A percentile compares a stretch with the other conserved stretches of the same genome.
Conservation (phyloP, 2,113 vertebrate genomes). For the Morone chrysops region DNA sequence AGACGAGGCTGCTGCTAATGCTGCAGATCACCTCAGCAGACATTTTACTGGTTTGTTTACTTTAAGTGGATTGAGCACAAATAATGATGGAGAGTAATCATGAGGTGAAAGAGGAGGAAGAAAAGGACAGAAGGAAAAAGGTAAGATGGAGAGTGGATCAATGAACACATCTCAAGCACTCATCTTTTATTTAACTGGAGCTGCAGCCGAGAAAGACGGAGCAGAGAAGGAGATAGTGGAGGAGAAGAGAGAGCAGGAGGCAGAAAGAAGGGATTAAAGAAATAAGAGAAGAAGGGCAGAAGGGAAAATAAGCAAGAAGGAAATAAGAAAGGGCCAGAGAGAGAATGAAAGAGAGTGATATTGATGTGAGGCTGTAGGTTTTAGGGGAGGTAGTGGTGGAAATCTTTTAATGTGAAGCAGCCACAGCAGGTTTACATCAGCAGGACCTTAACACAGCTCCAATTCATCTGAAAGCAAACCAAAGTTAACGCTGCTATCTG, state of each 20-base stretch:
- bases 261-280: no score
- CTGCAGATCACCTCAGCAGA: not conserved
- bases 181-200: slow-evolving; percentile 70
- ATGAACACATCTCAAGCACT: slow-evolving; percentile 51
- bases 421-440: not conserved
- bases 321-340: not conserved
- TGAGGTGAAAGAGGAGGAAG: no score
- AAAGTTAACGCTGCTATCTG: not conserved
- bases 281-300: not conserved
- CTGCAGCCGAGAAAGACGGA: slow-evolving; percentile 18
- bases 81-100: not conserved
- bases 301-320: not conserved
- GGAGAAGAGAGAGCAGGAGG: not conserved
- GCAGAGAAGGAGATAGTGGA: not conserved
- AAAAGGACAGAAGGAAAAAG: not conserved
- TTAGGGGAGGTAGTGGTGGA: not conserved
- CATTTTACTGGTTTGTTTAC: not conserved
- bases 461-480: not conserved
- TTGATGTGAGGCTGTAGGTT: not conserved
- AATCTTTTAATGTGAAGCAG: not conserved
- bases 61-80: not conserved
- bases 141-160: not conserved
- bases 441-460: not conserved
- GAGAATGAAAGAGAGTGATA: not conserved
- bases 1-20: not conserved